Conservation (phyloP, 2,888 invertebrate genomes). For the Drosophila kambysellisi region DNA sequence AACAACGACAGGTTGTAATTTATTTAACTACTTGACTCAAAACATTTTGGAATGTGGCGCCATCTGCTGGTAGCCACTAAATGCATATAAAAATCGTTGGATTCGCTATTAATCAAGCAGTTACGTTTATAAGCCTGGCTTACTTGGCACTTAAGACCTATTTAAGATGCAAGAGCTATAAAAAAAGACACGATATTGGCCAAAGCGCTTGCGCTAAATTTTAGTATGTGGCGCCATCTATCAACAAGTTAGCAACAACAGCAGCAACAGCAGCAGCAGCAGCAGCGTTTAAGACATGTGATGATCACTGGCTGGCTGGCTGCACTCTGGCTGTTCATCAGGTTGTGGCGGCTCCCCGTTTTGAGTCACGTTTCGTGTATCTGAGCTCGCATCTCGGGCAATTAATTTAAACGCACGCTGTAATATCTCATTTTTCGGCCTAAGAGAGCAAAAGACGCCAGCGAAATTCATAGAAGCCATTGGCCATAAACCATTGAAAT, state of each 20-base stretch:
- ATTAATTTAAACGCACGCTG: constrained; percentile 76
- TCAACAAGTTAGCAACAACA: constrained; percentile 13
- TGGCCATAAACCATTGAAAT: constrained; percentile 67
- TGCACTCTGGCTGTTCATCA: constrained; percentile 36
- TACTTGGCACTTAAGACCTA: constrained; percentile 8
- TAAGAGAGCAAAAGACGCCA: constrained; percentile 37
- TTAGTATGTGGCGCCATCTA: constrained; percentile 59
- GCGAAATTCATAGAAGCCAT: constrained; percentile 70
- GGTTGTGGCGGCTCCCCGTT: constrained; percentile 58
- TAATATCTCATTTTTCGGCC: constrained; percentile 77
- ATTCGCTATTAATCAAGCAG: constrained; percentile 33
- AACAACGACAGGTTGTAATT: constrained; percentile 7
- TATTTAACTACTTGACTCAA: background rate
- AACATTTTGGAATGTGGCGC: constrained; percentile 33
- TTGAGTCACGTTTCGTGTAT: constrained; percentile 66
- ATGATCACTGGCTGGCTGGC: constrained; percentile 26
- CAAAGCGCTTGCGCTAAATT: constrained; percentile 19
- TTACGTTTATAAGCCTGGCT: constrained; percentile 14
- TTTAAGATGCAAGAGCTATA: constrained; percentile 19
- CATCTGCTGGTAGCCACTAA: constrained; percentile 25
- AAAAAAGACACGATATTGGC: constrained; percentile 4
- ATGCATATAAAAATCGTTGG: constrained; percentile 14
- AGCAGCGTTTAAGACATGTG: constrained; percentile 9
- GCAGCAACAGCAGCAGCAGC: background rate
- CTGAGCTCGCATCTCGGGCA: constrained; percentile 64